phyloP scores from a whole-genome alignment of 2,113 vertebrate genomes.

The Spea multiplicata region DNA sequence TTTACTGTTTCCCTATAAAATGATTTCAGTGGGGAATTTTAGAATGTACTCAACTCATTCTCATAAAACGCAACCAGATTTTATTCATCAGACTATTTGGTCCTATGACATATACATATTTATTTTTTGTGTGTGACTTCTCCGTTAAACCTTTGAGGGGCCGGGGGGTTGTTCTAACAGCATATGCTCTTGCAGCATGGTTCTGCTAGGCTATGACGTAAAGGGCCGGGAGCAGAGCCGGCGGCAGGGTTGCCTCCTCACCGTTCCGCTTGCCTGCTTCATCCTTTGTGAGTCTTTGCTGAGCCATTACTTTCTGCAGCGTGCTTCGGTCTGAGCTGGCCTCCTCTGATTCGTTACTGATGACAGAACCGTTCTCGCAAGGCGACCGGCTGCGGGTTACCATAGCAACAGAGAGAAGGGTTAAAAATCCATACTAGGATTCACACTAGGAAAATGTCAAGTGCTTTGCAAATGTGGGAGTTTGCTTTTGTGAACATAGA shows the following conservation, averaged over 20 bases:
- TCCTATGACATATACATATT: too few relatives aligned
- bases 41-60: too few relatives aligned
- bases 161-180: too few relatives aligned
- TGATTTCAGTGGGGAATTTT: too few relatives aligned
- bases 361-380: conserved; percentile 91
- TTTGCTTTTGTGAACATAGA: not conserved
- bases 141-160: too few relatives aligned
- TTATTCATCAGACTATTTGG: too few relatives aligned
- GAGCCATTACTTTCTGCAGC: conserved; percentile 80
- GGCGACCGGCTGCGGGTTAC: conserved; percentile 92
- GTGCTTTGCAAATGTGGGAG: conserved; percentile 12
- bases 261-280: conserved; percentile 83
- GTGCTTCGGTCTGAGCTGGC: conserved; percentile 78
- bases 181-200: not conserved
- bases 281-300: conserved; percentile 87
- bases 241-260: conserved; percentile 65
- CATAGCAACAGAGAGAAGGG: conserved; percentile 90
- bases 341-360: conserved; percentile 93
- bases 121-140: too few relatives aligned
- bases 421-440: conserved; percentile 59
- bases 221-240: not conserved
- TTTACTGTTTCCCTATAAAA: too few relatives aligned
- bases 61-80: too few relatives aligned
- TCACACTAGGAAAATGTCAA: conserved; percentile 19
- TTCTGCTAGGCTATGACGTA: conserved; percentile 3